Percentiles rank a stretch among this genome's conserved stretches.
Conservation (phyloP, 2,888 invertebrate genomes). For the Gymnocheta viridis region DNA sequence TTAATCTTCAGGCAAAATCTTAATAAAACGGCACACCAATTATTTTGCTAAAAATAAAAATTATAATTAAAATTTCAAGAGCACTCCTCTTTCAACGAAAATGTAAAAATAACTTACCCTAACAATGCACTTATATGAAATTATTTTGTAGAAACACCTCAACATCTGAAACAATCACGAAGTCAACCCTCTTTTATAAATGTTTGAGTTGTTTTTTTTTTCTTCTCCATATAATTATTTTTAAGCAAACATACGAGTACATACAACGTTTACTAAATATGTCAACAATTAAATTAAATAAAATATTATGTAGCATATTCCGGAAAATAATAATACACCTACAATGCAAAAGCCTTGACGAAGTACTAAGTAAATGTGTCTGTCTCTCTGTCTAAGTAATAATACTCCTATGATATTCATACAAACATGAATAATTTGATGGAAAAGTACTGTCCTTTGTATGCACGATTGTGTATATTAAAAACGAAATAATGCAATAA, state of each 20-base stretch:
- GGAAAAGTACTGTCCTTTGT: background rate
- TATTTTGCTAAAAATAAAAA: background rate
- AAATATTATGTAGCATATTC: background rate
- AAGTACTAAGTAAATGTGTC: conserved; percentile 6
- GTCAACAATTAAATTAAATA: conserved; percentile 39
- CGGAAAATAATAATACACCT: background rate
- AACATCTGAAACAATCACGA: background rate
- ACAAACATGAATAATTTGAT: background rate
- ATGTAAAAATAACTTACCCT: background rate
- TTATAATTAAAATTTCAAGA: conserved; percentile 51
- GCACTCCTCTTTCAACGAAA: background rate
- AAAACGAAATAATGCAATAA: too few species aligned
- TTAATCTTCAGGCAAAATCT: too few species aligned
- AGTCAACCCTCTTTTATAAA: conserved; percentile 15
- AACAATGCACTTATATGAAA: conserved; percentile 25
- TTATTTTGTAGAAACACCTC: background rate
- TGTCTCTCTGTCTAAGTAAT: background rate
- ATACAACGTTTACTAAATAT: conserved; percentile 25
- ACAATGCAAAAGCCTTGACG: background rate
- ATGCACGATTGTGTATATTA: background rate
- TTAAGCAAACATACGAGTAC: background rate
- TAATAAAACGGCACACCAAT: too few species aligned
- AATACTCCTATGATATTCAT: too few species aligned
- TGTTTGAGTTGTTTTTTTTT: background rate
- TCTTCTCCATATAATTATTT: background rate